Evolutionary conservation across 2,888 invertebrate species (phyloP), one percentile per base, ranked within the genome.

Genomic region (Barypeithes pellucidus): DNA sequence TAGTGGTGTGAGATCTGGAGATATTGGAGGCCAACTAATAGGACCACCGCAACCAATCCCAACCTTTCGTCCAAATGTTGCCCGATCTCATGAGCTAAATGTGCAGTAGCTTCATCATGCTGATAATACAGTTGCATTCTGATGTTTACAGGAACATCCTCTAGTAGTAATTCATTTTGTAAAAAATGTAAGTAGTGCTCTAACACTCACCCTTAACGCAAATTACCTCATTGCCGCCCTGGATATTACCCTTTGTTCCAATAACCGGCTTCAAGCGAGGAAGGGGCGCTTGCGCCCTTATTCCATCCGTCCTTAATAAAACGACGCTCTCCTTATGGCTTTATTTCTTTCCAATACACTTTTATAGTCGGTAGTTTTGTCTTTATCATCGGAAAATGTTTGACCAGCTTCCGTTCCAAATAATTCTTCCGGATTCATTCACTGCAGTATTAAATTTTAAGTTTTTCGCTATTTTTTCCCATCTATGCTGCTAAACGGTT

Each of bases 241-340:
- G 69, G 11, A 18, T 24, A 62, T 54, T 24, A 41, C 54, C 69
- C 65, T 65, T 69, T 69, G 69, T 69, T 52, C 61, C 54, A 24
- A 24, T 61, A 60, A 47, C 45, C 47, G 18, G 14, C 45, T 14
- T 12, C 47, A 29, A 39, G 45, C 39, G n/a, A 41, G 33, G 14
- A 52, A 18, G 43, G 50, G 43, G 52, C 69, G 69, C 69, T 62
- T 62, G 69, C 69, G 69, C 63, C 43, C 29, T 52, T 57, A n/a
- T 16, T 14, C 20, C 14, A 57, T 16, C 57, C 24, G 5, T 24
- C 24, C 52, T 41, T 54, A 52, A 36, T 39, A 18, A 14, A 33
- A 54, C n/a, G 22, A 22, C 36, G 41, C 36, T 52, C 54, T 54
- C 47, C 57, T 41, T 59, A 59, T 24, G 29, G 43, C 57, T 67